Conservation (phyloP, 2,113 vertebrate genomes). For the Ploceus nigricollis region DNA sequence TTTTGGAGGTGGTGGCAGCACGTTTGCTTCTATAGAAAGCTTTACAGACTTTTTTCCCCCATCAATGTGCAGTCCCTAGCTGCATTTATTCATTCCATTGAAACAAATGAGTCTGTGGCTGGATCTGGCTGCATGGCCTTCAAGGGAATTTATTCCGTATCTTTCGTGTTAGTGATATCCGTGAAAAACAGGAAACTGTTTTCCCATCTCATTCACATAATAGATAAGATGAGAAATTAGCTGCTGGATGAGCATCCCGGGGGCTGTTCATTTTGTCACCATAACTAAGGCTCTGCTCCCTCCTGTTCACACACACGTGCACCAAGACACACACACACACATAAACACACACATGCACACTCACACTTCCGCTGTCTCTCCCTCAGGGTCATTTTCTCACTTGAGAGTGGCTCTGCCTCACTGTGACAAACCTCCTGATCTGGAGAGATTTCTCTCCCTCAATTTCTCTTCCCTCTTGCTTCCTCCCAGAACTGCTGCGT, state of each 20-base stretch:
- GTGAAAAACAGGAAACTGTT: constrained; percentile 74
- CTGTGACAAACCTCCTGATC: not conserved
- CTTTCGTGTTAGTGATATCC: constrained; percentile 71
- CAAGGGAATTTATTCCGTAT: constrained; percentile 61
- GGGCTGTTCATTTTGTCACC: constrained; percentile 74
- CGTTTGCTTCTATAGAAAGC: not conserved
- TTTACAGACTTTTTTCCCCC: not conserved
- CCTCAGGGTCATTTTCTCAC: not conserved
- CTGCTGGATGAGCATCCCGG: constrained; percentile 67
- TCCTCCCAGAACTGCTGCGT: not conserved
- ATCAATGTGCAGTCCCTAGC: constrained; percentile 8
- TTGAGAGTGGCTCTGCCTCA: not conserved
- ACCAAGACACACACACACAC: not conserved
- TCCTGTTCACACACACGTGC: not conserved
- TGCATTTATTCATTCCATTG: constrained; percentile 38
- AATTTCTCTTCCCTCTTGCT: not conserved
- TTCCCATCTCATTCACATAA: constrained; percentile 75
- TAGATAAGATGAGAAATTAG: constrained; percentile 80
- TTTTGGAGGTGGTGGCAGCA: constrained; percentile 23
- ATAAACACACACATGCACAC: rapidly evolving
- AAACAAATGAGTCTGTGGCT: constrained; percentile 40
- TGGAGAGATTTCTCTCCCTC: not conserved
- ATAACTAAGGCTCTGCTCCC: constrained; percentile 53
- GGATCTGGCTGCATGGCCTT: constrained; percentile 51
- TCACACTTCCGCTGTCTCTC: not conserved